A percentile compares a stretch with the other conserved stretches of the same genome.
Conservation (phyloP, 2,888 invertebrate species). For the Nineta flava region DNA sequence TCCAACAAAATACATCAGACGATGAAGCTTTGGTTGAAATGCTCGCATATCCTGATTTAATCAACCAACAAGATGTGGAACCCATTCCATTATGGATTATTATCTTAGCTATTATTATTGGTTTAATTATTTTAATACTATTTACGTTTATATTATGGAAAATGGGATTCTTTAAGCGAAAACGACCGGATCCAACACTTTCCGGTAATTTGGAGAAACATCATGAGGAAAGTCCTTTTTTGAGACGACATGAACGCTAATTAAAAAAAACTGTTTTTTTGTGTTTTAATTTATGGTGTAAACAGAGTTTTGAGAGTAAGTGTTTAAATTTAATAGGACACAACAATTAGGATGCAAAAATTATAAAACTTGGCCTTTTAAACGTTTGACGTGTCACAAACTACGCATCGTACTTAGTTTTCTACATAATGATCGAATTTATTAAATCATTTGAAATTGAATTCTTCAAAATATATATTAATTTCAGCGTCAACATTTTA, state of each 20-base stretch:
- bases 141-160: conserved; percentile 72
- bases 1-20: conserved; percentile 47
- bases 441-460: no score
- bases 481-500: no score
- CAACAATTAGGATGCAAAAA: no score
- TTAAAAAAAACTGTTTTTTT: not conserved
- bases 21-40: conserved; percentile 54
- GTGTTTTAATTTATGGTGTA: no score
- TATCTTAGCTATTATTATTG: conserved; percentile 66
- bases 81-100: conserved; percentile 78
- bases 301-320: no score
- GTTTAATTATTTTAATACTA: conserved; percentile 64
- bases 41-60: conserved; percentile 65
- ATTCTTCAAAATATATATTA: no score
- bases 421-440: no score
- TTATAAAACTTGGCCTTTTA: no score
- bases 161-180: conserved; percentile 78
- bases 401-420: no score
- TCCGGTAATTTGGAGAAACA: conserved; percentile 43
- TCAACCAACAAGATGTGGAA: conserved; percentile 55
- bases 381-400: no score
- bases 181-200: conserved; percentile 62
- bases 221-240: conserved; percentile 51
- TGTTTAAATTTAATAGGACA: no score
- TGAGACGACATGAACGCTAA: conserved; percentile 17